Evolutionary conservation across 2,888 invertebrate species (phyloP), one percentile per base, ranked within the genome.

Genomic region (Heliconius erato): DNA sequence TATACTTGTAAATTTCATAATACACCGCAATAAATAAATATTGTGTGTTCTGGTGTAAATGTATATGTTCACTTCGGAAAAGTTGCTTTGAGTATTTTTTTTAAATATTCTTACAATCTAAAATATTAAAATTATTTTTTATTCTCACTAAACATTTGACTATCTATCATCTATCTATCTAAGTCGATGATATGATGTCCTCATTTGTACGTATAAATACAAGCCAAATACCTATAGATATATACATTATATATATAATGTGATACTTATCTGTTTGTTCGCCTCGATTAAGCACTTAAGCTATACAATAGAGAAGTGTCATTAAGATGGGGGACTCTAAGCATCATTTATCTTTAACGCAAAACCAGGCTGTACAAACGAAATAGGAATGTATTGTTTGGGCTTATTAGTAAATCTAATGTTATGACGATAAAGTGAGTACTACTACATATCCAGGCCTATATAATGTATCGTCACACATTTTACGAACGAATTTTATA

Each of bases 301-400:
- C 40, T 59, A 16, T 49, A 79, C 74, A 77, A 81, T 80, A 68
- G 67, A 80, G 32, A 23, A 83, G 82, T 59, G 54, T 81, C 76
- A 76, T 83, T 72, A 83, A 71, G 79, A 71, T 54, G 79, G 77
- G 81, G 65, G 44, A 54, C 69, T 32, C 28, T 59, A 71, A 79
- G 54, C 32, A 74, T 82, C 74, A 78, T 84, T 82, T 80, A 74
- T 84, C 82, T 82, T 71, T 49, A 11, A 71, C 3, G 71, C 71
- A 63, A 83, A 84, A 77, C 77, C 72, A 49, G 77, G 76, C 28
- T 72, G 3, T 19, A 78, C 49, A 49, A 81, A 84, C 82, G 79
- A 80, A 84, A 79, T 44, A 44, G 49, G 16, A 49, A 49, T 49
- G 16, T 49, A 82, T 84, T 84, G 63, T 82, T 49, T 44, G 26